Evolutionary conservation across 2,888 invertebrate genomes (phyloP).

Genomic region (Vannuccia rotundouncinata): DNA sequence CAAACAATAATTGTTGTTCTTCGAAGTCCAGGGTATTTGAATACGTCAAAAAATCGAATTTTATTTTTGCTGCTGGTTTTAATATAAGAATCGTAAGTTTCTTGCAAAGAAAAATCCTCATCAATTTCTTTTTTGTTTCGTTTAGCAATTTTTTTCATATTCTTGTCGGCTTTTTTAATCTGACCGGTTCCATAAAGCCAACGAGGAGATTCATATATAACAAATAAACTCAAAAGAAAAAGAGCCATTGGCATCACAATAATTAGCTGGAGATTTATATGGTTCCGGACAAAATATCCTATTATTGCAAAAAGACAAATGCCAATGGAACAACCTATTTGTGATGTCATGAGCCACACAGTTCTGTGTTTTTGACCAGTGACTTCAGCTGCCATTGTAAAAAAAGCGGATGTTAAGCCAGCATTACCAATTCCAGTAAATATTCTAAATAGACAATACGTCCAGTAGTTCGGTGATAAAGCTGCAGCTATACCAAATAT

Average conservation of each 20-base stretch:
- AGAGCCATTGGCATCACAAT: background rate
- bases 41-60: background rate
- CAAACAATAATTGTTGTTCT: conserved; percentile 23
- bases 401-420: conserved; percentile 14
- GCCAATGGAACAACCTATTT: conserved; percentile 31
- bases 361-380: conserved; percentile 25
- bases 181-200: conserved; percentile 13
- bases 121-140: background rate
- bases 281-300: conserved; percentile 28
- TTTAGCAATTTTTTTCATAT: background rate
- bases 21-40: background rate
- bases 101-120: background rate
- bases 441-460: conserved; percentile 1
- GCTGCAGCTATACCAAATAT: conserved; percentile 9
- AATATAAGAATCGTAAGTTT: background rate
- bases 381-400: conserved; percentile 11
- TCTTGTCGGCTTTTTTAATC: conserved; percentile 12
- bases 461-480: conserved; percentile 24
- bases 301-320: background rate
- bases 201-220: conserved; percentile 32
- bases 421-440: conserved; percentile 32
- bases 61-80: background rate
- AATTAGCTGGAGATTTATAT: conserved; percentile 25
- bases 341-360: background rate
- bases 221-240: background rate